A percentile compares a stretch with the other conserved stretches of the same genome.
phyloP scores from a whole-genome alignment of 2,113 vertebrate genomes.

The Tetrax tetrax region DNA sequence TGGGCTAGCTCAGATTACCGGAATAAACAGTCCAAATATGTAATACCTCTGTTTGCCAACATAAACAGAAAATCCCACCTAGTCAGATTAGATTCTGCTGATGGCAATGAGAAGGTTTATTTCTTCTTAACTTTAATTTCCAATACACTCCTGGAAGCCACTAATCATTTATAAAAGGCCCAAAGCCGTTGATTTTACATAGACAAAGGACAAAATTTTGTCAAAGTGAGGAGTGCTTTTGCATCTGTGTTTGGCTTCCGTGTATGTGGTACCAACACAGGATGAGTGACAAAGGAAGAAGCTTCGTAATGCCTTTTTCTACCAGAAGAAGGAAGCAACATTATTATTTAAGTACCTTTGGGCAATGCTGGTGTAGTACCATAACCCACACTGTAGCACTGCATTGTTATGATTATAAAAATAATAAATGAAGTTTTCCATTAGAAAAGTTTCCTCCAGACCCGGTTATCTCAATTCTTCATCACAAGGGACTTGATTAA shows the following conservation, averaged over 20 bases:
- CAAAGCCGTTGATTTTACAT: background rate
- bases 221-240: background rate
- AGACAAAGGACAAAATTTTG: background rate
- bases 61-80: slow-evolving; percentile 71
- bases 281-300: background rate
- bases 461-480: background rate
- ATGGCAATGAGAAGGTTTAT: slow-evolving; percentile 18
- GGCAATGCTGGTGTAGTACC: background rate
- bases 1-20: slow-evolving; percentile 51
- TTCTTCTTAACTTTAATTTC: slow-evolving; percentile 44
- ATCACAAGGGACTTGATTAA: background rate
- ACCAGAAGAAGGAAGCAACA: background rate
- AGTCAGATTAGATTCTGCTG: slow-evolving; percentile 54
- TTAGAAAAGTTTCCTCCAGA: background rate
- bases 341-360: background rate
- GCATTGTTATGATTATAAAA: background rate
- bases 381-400: background rate
- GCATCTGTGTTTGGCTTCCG: background rate
- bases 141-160: background rate
- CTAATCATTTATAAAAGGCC: slow-evolving; percentile 15
- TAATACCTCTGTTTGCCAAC: slow-evolving; percentile 45
- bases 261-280: background rate
- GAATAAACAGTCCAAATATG: slow-evolving; percentile 60
- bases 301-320: background rate
- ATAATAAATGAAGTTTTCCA: background rate